Evolutionary conservation across 30 jellyfish, hydroid and myxozoan genomes (phyloP).

Genomic region (Pseudorhiza aurosa): DNA sequence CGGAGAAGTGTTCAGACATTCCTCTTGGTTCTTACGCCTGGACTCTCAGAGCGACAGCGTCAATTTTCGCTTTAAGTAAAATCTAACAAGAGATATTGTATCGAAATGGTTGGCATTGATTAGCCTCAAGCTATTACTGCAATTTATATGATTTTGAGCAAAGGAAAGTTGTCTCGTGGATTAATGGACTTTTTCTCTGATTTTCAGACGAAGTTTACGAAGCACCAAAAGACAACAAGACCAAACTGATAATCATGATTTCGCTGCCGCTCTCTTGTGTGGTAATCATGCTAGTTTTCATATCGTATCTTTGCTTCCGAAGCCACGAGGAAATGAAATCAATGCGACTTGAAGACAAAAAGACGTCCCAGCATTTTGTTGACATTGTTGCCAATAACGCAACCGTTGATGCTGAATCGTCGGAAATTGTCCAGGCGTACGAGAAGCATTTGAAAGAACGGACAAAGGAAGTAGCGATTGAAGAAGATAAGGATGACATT

Average conservation of each 20-base stretch:
- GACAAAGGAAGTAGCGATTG: neutral
- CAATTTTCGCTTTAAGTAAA: too few relatives aligned
- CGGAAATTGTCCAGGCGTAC: neutral
- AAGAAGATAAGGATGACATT: neutral
- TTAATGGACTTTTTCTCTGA: too few relatives aligned
- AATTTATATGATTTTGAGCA: too few relatives aligned
- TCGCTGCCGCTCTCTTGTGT: conserved; percentile 61
- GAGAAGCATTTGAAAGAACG: neutral
- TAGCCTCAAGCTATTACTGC: too few relatives aligned
- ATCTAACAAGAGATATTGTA: too few relatives aligned
- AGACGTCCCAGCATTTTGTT: conserved; percentile 56
- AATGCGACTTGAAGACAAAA: conserved; percentile 16
- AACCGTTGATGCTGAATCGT: conserved; percentile 24
- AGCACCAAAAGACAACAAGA: conserved; percentile 9
- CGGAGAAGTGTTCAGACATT: too few relatives aligned
- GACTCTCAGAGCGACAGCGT: too few relatives aligned
- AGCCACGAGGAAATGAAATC: conserved; percentile 53
- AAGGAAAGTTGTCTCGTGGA: too few relatives aligned
- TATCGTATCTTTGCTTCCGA: conserved; percentile 65
- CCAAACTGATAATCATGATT: conserved; percentile 26
- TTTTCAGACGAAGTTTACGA: conserved; percentile 19
- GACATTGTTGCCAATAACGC: conserved; percentile 55
- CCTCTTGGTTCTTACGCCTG: too few relatives aligned
- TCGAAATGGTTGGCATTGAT: too few relatives aligned
- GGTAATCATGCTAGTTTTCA: conserved; percentile 43